Base-by-base conservation (phyloP, 2,888 invertebrate genomes). In the Calephelis perditalis region DNA sequence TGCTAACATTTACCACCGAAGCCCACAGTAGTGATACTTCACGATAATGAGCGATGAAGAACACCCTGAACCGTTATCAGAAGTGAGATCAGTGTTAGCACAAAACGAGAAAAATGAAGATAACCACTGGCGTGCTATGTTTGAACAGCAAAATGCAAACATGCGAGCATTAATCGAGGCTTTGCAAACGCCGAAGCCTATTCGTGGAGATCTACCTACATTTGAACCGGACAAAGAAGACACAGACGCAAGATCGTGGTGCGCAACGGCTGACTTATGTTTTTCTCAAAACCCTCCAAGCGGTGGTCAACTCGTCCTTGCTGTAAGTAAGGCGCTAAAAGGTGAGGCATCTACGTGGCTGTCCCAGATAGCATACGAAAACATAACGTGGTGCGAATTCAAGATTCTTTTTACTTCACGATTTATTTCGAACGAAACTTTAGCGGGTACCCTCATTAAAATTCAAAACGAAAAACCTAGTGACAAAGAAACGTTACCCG, bases 371-470 rank as follows among this genome's bases (percentile, higher is more conserved):
- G 35, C 62, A 12, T 63, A 58, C 43, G 54, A 54, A 5, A 56
- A 46, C 0, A 66, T 64, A 15, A 63, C 61, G 9, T 67, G 64
- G 64, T 3, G 2, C 12, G 60, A 63, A 44, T 64, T 65, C 15
- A 63, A 63, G 46, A 40, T 49, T 10, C 47, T 63, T 7, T 65
- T 64, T 9, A 43, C 57, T 0, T 8, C 62, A 9, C 55, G 65
- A 15, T 63, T 60, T 58, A n/a, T 57, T 46, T 56, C 36, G 10
- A 49, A 59, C 3, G 60, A 63, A 26, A 66, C 62, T 36, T 58
- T 58, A n/a, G 61, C 63, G 37, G 62, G 58, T 59, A 60, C 61
- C 47, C 47, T 47, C 37, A 59, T 58, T 59, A 59, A 59, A 9
- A 15, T 61, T 0, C 12, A 46, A 12, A 44, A 52, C 9, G 44